These are phyloP conservation scores for Riptortus pedestris DNA, from an alignment of 1,140 invertebrate genomes.

Conservation along the genomic window DNA sequence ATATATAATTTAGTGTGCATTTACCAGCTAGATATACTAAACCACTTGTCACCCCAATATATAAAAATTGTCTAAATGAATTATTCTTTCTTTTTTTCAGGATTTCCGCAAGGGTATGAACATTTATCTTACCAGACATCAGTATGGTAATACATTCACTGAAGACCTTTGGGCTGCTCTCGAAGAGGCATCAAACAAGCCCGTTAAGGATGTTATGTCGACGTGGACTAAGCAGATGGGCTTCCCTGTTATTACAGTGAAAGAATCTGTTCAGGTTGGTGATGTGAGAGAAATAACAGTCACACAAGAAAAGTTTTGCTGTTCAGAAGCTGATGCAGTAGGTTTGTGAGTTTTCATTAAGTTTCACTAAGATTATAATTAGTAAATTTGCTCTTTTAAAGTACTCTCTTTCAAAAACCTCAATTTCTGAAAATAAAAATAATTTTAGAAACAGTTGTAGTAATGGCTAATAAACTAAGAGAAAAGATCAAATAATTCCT, in stretches of 20 bases:
- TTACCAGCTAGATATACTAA: too few species aligned
- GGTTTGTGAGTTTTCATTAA: background rate
- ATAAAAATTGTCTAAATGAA: background rate
- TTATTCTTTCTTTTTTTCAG: constrained; percentile 35
- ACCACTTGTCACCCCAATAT: too few species aligned
- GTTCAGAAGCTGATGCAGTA: constrained; percentile 45
- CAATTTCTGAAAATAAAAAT: too few species aligned
- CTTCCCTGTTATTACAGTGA: constrained; percentile 58
- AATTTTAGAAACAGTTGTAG: too few species aligned
- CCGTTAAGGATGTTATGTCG: constrained; percentile 85
- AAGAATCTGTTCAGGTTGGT: constrained; percentile 40
- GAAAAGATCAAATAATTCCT: too few species aligned
- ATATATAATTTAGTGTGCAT: too few species aligned
- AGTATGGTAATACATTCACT: constrained; percentile 84
- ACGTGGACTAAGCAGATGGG: constrained; percentile 92
- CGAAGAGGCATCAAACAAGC: constrained; percentile 79
- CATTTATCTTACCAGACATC: constrained; percentile 76
- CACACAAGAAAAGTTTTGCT: constrained; percentile 72
- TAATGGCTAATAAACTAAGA: too few species aligned
- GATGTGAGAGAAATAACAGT: constrained; percentile 56
- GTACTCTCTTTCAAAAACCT: too few species aligned
- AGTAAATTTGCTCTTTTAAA: too few species aligned
- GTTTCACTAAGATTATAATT: too few species aligned
- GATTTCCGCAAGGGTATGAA: constrained; percentile 94
- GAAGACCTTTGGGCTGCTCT: constrained; percentile 89